phyloP scores from a whole-genome alignment of 2,113 vertebrate genomes.

The Phrynocephalus versicolor region DNA sequence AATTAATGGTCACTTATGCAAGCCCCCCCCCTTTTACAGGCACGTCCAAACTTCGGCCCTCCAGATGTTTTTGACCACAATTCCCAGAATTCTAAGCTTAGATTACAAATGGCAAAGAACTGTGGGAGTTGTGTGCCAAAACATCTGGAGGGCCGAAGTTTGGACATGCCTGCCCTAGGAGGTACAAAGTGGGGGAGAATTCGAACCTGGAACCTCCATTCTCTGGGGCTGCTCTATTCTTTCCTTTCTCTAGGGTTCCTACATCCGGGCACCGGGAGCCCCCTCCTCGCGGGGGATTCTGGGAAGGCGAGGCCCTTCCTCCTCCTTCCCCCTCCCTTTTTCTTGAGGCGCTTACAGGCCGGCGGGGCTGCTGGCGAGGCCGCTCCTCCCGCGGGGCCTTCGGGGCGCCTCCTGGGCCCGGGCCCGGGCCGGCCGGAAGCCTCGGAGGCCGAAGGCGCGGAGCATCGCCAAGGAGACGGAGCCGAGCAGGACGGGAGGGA shows the following conservation, averaged over 20 bases:
- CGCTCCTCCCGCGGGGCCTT: neutral
- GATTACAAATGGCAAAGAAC: no score
- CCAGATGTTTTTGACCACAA: no score
- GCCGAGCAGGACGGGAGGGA: neutral
- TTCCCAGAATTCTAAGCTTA: no score
- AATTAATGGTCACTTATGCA: no score
- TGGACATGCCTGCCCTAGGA: no score
- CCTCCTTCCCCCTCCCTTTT: neutral
- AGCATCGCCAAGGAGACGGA: conserved; percentile 15
- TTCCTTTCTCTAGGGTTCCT: neutral
- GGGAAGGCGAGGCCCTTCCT: neutral
- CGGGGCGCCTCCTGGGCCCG: no score
- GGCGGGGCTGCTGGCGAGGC: neutral
- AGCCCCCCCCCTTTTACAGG: no score
- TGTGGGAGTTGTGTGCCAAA: no score
- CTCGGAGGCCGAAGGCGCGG: neutral
- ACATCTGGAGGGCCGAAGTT: no score
- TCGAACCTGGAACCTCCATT: no score
- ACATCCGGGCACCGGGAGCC: neutral
- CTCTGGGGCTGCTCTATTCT: neutral
- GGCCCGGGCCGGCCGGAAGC: neutral
- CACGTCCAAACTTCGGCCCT: no score
- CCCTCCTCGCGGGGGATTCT: neutral
- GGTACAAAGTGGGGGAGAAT: no score
- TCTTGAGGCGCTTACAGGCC: conserved; percentile 24